phyloP scores from a whole-genome alignment of 2,797 vertebrate genomes.

The Lepilemur septentrionalis region DNA sequence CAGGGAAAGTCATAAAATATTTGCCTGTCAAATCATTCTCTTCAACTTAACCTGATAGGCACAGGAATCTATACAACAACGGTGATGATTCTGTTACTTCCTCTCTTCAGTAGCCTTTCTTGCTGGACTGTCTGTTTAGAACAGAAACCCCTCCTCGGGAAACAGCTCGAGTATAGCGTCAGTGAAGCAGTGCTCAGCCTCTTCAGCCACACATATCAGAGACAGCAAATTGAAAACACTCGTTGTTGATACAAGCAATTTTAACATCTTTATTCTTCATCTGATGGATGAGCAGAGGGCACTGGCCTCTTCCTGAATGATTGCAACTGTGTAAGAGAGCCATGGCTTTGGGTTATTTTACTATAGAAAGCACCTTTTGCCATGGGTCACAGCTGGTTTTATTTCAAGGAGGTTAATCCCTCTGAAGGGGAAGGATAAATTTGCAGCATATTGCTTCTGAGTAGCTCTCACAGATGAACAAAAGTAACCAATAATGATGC shows the following conservation, averaged over 20 bases:
- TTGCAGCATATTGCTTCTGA: neutral
- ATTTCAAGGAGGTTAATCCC: slow-evolving; percentile 55
- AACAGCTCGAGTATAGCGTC: neutral
- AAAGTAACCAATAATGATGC: slow-evolving; percentile 20
- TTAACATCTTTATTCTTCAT: neutral
- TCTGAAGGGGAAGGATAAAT: slow-evolving; percentile 32
- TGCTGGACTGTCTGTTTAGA: neutral
- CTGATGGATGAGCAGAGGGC: neutral
- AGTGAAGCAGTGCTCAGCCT: neutral
- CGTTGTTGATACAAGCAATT: neutral
- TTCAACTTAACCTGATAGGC: neutral
- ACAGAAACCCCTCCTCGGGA: neutral
- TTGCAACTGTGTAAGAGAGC: neutral
- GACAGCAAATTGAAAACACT: neutral
- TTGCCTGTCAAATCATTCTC: neutral
- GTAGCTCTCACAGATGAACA: neutral
- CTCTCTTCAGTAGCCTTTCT: rapidly evolving
- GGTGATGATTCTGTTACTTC: neutral
- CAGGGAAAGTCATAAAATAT: neutral
- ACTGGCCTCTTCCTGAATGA: neutral
- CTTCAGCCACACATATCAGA: neutral
- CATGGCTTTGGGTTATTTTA: neutral
- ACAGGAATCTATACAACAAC: neutral
- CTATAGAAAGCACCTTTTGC: neutral
- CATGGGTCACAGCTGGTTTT: slow-evolving; percentile 19